Conservation (phyloP, 2,797 vertebrate genomes). For the Esox masquinongy region DNA sequence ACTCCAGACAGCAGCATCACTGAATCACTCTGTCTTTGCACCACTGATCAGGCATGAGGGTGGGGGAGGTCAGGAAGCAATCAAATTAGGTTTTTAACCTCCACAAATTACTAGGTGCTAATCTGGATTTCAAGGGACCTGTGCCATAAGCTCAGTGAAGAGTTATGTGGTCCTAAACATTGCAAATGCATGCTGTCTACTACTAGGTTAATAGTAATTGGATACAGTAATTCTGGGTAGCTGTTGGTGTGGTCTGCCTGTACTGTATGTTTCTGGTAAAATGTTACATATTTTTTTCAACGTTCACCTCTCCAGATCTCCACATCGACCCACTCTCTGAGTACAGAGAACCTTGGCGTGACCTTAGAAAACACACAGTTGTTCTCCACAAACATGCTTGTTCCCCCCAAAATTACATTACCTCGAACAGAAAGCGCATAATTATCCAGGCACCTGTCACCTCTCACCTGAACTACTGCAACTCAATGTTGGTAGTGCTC, state of each 20-base stretch:
- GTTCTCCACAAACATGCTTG: too few species aligned
- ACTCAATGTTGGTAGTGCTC: too few species aligned
- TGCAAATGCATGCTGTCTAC: background rate
- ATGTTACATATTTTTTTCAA: background rate
- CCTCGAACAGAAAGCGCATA: too few species aligned
- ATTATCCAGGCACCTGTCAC: too few species aligned
- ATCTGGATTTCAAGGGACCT: slow-evolving; percentile 14
- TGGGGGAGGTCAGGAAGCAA: slow-evolving; percentile 63
- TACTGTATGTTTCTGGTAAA: background rate
- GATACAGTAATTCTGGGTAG: background rate
- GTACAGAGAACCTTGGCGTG: too few species aligned
- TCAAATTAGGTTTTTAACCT: slow-evolving; percentile 66
- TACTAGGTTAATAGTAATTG: background rate
- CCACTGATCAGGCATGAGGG: slow-evolving; percentile 45
- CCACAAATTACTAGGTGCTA: slow-evolving; percentile 29
- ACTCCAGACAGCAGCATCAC: slow-evolving; percentile 74
- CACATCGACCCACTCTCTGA: too few species aligned
- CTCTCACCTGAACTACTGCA: too few species aligned
- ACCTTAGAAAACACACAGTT: too few species aligned
- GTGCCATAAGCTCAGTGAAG: slow-evolving; percentile 31
- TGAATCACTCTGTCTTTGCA: slow-evolving; percentile 42
- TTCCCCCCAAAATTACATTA: too few species aligned
- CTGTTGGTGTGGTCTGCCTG: background rate
- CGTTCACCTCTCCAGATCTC: background rate
- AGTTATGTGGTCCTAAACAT: background rate